Conservation (phyloP, 2,888 invertebrate species). For the Polymixis flavicincta region DNA sequence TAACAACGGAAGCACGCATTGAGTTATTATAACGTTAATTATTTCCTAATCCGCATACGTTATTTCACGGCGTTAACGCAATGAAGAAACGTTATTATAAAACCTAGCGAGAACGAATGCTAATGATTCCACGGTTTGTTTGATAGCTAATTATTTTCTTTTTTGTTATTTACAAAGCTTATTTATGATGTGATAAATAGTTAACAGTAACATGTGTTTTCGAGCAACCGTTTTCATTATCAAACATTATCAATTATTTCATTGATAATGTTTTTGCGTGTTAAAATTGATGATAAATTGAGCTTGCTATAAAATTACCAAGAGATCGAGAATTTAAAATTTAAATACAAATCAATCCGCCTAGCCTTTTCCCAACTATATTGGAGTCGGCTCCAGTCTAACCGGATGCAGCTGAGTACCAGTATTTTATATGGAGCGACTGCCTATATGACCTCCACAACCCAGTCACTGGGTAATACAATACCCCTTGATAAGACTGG, state of each 20-base stretch:
- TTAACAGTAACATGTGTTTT: conserved; percentile 5
- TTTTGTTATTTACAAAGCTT: conserved; percentile 22
- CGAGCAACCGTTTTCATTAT: neutral
- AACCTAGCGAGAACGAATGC: conserved; percentile 23
- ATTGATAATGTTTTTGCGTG: neutral
- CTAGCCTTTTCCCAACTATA: too few species aligned
- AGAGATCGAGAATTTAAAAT: neutral
- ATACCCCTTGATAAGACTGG: too few species aligned
- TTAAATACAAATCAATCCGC: neutral
- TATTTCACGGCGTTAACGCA: conserved; percentile 52
- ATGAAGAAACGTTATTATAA: conserved; percentile 43
- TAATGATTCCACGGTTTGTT: conserved; percentile 54
- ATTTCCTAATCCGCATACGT: conserved; percentile 53
- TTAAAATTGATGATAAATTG: neutral
- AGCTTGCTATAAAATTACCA: neutral
- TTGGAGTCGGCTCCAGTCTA: too few species aligned
- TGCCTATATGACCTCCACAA: too few species aligned
- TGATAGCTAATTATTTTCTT: conserved; percentile 22
- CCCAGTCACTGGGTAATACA: too few species aligned
- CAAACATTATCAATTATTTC: too few species aligned
- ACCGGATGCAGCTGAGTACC: too few species aligned
- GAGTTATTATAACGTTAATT: conserved; percentile 53
- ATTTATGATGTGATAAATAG: conserved; percentile 18
- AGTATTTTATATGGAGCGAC: too few species aligned
- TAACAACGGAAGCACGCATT: conserved; percentile 52